phyloP scores from a whole-genome alignment of 2,113 vertebrate species.

The Pelodiscus sinensis region DNA sequence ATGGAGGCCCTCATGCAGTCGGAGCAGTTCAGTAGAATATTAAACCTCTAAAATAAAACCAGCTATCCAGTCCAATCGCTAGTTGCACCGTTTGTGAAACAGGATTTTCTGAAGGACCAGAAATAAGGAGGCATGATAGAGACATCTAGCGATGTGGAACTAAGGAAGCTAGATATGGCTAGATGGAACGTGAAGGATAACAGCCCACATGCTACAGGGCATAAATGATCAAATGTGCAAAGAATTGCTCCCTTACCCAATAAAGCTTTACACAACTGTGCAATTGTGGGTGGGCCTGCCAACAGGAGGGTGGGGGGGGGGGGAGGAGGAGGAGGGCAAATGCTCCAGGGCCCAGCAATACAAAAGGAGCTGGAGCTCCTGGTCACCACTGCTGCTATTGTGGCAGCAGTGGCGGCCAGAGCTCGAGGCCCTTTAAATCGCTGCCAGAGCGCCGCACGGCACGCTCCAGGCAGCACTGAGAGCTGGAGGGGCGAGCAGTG shows the following conservation, averaged over 20 bases:
- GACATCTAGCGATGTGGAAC: neutral
- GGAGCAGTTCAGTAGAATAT: neutral
- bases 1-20: neutral
- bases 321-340: too few species aligned
- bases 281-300: neutral
- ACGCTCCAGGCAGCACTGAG: too few species aligned
- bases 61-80: neutral
- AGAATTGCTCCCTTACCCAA: neutral
- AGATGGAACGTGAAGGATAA: too few species aligned
- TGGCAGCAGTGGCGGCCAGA: too few species aligned
- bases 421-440: too few species aligned
- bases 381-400: too few species aligned
- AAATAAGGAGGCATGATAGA: neutral
- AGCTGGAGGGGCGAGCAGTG: too few species aligned
- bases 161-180: neutral
- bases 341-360: too few species aligned
- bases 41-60: neutral
- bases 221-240: neutral
- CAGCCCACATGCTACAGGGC: neutral
- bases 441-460: too few species aligned
- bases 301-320: too few species aligned
- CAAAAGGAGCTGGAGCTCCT: too few species aligned
- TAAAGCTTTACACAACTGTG: neutral
- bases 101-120: neutral
- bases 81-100: too few species aligned